A percentile compares a stretch with the other conserved stretches of the same genome.
These are phyloP conservation scores for Magallana gigas DNA, from an alignment of 1,140 invertebrate species.

Conservation along the genomic window DNA sequence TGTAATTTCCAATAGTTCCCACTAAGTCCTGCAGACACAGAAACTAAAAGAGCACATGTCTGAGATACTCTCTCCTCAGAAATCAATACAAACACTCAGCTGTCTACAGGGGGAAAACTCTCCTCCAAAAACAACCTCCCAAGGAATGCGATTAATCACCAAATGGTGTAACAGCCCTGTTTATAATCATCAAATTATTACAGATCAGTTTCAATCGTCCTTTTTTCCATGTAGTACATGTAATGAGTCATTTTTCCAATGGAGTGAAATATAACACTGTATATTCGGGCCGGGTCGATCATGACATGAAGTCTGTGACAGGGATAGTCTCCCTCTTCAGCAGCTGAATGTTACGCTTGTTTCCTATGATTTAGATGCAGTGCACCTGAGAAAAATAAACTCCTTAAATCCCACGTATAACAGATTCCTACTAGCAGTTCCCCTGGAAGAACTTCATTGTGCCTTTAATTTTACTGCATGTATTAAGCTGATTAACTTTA, in stretches of 20 bases:
- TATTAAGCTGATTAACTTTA: constrained; percentile 29
- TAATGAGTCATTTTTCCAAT: constrained; percentile 19
- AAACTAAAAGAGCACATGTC: not conserved
- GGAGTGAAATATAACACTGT: not conserved
- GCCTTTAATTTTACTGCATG: not conserved
- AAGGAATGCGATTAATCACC: constrained; percentile 22
- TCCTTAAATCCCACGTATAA: not conserved
- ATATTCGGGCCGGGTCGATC: not conserved
- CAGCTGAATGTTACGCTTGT: not conserved
- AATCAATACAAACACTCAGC: constrained; percentile 28
- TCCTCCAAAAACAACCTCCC: not conserved
- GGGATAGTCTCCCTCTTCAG: not conserved
- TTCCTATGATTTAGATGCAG: not conserved
- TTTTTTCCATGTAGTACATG: not conserved
- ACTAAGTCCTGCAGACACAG: not conserved
- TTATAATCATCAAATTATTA: constrained; percentile 26
- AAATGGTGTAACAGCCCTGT: not conserved
- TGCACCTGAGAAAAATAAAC: not conserved
- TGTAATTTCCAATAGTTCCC: not conserved
- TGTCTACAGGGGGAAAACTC: not conserved
- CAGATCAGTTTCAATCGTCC: constrained; percentile 16
- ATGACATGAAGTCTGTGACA: not conserved
- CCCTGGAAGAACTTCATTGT: not conserved
- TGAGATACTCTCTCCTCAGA: not conserved
- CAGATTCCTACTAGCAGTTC: not conserved